These are phyloP conservation scores for Montipora sp. DNA, from an alignment of 64 coral and sea anemone species.

Conservation along the genomic window DNA sequence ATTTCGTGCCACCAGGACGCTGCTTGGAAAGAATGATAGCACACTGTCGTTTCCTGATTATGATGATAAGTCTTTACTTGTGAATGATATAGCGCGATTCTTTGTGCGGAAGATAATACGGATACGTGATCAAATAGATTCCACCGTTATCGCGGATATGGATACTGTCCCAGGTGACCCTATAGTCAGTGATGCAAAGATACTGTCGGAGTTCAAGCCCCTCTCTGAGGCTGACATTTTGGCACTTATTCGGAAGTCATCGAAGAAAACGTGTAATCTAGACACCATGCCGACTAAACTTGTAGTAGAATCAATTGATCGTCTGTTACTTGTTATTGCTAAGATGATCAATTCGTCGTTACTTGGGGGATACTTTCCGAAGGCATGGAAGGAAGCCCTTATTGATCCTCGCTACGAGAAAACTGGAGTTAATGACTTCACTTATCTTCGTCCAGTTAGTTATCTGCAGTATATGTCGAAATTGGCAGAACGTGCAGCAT, in stretches of 20 bases:
- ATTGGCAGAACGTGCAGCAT: not conserved
- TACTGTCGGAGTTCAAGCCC: not conserved
- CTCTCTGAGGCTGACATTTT: no score
- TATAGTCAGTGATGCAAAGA: conserved; percentile 16
- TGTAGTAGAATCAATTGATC: not conserved
- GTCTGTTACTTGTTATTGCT: not conserved
- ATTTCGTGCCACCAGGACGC: no score
- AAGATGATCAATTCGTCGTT: no score
- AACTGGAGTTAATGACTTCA: no score
- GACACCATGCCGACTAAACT: not conserved
- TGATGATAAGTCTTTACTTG: conserved; percentile 61
- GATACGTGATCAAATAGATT: conserved; percentile 64
- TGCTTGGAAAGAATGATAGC: no score
- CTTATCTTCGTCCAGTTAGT: no score
- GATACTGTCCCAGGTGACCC: conserved; percentile 59
- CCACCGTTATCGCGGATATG: conserved; percentile 49
- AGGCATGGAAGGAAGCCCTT: no score
- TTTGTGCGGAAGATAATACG: conserved; percentile 63
- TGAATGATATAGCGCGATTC: not conserved
- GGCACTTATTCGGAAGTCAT: no score
- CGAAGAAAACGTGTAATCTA: no score
- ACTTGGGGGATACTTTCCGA: no score
- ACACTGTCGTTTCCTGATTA: conserved; percentile 53
- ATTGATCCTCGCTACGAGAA: no score
- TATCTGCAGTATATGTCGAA: no score